Evolutionary conservation across 2,888 invertebrate species (phyloP), one percentile per base, ranked within the genome.

Genomic region (Sarcophaga variegata): DNA sequence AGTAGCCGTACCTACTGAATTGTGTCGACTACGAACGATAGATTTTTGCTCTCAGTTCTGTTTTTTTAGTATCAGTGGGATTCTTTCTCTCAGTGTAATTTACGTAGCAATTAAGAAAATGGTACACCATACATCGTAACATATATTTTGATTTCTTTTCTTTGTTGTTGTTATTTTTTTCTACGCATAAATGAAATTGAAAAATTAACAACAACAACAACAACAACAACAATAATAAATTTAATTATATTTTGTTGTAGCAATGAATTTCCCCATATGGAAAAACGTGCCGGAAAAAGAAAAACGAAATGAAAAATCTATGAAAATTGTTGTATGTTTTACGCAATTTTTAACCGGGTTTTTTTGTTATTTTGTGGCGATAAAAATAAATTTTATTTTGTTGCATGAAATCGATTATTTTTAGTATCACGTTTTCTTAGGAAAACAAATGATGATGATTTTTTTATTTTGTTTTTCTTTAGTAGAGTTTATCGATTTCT

Each of bases 221-320:
- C 37, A 37, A 37, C n/a, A n/a, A n/a, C 27, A 27, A 27, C 5
- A 37, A 37, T 8, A 37, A 37, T 37, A 37, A 37, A 37, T 37
- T 37, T 71, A 71, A 77, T 82, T 77, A 64, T 5, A 47, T 22
- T 82, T 82, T 70, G 20, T 64, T 11, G 37, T 64, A 66, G 45
- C 63, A 64, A 59, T 27, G n/a, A 63, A 83, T 77, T 83, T 83
- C 71, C 66, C 77, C 77, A 76, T 76, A 62, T 47, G 2, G 27
- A 77, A 47, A 82, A 71, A 71, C 82, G 70, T 77, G 76, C 2
- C 59, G 47, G 75, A 69, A 71, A 63, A 64, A 37, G n/a, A 3
- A 45, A 67, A 67, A 54, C 5, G 12, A 54, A 54, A 49, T 0
- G n/a, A 67, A 66, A 17, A 67, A 54, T 70, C 8, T 37, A 10